Conservation (phyloP, 2,888 invertebrate species). For the Drosophila antonietae region DNA sequence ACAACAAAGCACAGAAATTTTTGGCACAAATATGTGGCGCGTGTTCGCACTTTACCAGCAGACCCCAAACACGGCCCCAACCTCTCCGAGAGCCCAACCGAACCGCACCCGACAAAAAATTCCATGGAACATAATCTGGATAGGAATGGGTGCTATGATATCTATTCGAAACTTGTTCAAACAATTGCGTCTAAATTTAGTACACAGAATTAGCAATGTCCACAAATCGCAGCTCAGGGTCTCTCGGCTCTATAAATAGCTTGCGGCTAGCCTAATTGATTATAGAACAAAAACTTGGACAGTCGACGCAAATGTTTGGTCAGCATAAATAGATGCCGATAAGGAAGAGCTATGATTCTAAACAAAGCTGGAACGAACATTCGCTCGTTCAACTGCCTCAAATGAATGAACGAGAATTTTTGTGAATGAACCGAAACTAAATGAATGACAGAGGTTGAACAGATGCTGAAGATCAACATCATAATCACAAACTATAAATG, state of each 20-base stretch:
- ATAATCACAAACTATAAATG: constrained; percentile 18
- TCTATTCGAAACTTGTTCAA: constrained; percentile 5
- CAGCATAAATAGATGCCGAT: constrained; percentile 42
- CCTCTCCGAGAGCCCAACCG: not conserved
- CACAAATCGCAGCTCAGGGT: constrained; percentile 11
- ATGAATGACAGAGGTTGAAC: constrained; percentile 3
- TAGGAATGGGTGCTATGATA: not conserved
- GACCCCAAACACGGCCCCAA: not conserved
- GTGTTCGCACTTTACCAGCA: constrained; percentile 74
- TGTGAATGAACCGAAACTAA: constrained; percentile 40
- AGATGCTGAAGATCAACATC: constrained; percentile 9
- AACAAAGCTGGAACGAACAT: constrained; percentile 27
- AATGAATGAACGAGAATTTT: constrained; percentile 29
- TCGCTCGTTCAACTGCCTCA: not conserved
- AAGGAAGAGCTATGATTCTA: constrained; percentile 18
- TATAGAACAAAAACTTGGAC: constrained; percentile 30
- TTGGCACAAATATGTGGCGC: constrained; percentile 66
- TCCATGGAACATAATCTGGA: not conserved
- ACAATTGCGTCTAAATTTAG: constrained; percentile 34
- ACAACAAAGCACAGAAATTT: constrained; percentile 33
- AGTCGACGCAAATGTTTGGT: constrained; percentile 29
- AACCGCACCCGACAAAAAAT: not conserved
- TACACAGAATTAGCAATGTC: constrained; percentile 8
- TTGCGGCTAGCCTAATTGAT: constrained; percentile 41
- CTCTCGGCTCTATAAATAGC: constrained; percentile 43